Percentiles rank a stretch among this genome's conserved stretches.
phyloP scores from a whole-genome alignment of 2,888 invertebrate species.

The Platypus cylindrus region DNA sequence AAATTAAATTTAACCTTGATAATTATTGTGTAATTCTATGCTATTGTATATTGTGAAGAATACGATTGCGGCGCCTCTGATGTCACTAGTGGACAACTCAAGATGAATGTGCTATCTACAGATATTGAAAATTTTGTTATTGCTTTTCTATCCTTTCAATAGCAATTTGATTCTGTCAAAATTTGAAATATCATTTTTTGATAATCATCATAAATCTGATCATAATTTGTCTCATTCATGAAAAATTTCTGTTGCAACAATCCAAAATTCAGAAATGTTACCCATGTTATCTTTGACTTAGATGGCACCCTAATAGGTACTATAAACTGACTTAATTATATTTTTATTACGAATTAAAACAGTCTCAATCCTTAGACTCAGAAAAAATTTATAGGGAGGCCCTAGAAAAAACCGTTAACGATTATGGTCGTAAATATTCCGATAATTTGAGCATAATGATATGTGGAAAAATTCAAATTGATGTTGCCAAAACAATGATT shows the following conservation, averaged over 20 bases:
- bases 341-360: not conserved
- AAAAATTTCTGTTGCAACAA: conserved; percentile 12
- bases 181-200: too few relatives aligned
- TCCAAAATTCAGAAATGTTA: conserved; percentile 42
- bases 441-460: conserved; percentile 59
- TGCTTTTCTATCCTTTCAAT: too few relatives aligned
- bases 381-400: conserved; percentile 63
- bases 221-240: conserved; percentile 6
- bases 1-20: too few relatives aligned
- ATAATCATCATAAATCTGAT: too few relatives aligned
- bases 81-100: too few relatives aligned
- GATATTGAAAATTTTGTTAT: too few relatives aligned
- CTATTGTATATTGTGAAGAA: too few relatives aligned
- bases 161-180: too few relatives aligned
- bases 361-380: conserved; percentile 43
- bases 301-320: conserved; percentile 51
- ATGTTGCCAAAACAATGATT: conserved; percentile 45
- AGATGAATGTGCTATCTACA: too few relatives aligned
- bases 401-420: conserved; percentile 49
- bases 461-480: conserved; percentile 55
- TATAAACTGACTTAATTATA: conserved; percentile 23
- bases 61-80: too few relatives aligned
- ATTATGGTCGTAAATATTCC: conserved; percentile 58
- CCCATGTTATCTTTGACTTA: conserved; percentile 66
- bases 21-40: too few relatives aligned